Base-by-base conservation (phyloP, 2,797 vertebrate species). In the Acestrorhynchus altus region DNA sequence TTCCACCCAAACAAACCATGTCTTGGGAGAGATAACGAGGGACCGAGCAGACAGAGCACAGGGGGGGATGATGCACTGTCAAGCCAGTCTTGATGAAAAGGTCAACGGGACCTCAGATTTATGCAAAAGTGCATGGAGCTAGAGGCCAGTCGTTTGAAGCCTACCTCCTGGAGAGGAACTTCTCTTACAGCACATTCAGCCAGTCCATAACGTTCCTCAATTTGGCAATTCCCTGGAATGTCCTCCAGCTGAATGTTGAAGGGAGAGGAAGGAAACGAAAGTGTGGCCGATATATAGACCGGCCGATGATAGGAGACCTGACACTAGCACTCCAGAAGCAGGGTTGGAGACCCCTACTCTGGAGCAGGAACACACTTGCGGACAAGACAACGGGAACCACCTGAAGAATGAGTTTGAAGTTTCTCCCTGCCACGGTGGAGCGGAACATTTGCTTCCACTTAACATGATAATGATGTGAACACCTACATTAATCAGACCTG, bases 391-490 rank as follows among this genome's bases (percentile, higher is more conserved):
- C 4, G 20, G 2, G n/a, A 40, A 24, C 15, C 1, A 24, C 6
- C 40, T 16, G 39, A 65, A 40, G 24, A 24, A 6, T 4, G 7
- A 24, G 15, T 15, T 12, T 11, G 11, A 40, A 20, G 12, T 22
- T 35, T 35, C 24, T 39, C 22, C 24, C 24, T 60, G 22, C n/a
- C 39, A 6, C 8, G 20, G 63, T 24, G 4, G 40, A 46, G 22
- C 40, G 31, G 44, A n/a, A n/a, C 12, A 31, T 18, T 28, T 67
- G 5, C 44, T 4, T 49, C 13, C 15, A 31, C 18, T n/a, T 49
- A 67, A 31, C 65, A n/a, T 31, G 39, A 1, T 63, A 61, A 64
- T 64, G 39, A 64, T 65, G 20, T 63, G 20, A 63, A 63, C 59
- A 61, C 12, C 15, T 18, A n/a, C 12, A 39, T 61, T 61, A 18